Percentiles rank a stretch among this genome's conserved stretches.
Evolutionary conservation across 2,888 invertebrate species (phyloP).

Genomic region (Thymelicus sylvestris): DNA sequence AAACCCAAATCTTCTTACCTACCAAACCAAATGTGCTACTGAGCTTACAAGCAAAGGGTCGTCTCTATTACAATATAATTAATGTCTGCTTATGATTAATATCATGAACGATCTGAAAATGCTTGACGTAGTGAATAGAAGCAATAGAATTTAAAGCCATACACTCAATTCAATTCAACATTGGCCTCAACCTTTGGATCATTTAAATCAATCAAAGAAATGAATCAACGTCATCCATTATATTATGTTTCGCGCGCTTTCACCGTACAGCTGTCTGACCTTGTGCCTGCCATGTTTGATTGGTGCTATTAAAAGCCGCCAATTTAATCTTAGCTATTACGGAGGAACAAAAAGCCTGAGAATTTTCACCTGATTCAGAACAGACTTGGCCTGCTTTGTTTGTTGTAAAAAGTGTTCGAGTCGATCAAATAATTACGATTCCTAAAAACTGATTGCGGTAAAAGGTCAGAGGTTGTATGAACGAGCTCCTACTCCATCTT

Average conservation of each 20-base stretch:
- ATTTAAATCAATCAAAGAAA: constrained; percentile 51
- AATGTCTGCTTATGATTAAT: constrained; percentile 16
- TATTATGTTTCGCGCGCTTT: constrained; percentile 36
- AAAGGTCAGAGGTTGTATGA: no score
- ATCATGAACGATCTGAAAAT: neutral
- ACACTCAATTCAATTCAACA: constrained; percentile 33
- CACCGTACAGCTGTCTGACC: constrained; percentile 39
- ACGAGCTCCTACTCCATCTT: no score
- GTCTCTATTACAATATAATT: constrained; percentile 3
- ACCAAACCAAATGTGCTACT: neutral
- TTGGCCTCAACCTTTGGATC: constrained; percentile 58
- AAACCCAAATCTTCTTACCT: no score
- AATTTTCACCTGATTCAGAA: constrained; percentile 25
- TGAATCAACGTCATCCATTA: constrained; percentile 44
- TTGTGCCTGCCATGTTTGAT: constrained; percentile 44
- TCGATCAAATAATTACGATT: no score
- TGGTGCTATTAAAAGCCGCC: constrained; percentile 43
- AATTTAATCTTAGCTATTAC: constrained; percentile 30
- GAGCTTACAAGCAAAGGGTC: no score
- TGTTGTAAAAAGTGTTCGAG: neutral
- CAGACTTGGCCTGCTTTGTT: constrained; percentile 12
- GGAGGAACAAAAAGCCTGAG: constrained; percentile 23
- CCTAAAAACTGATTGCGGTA: no score
- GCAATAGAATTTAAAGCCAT: constrained; percentile 15
- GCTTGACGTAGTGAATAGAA: constrained; percentile 10